Percentiles rank a stretch among this genome's conserved stretches.
Conservation (phyloP, 2,888 invertebrate genomes). For the Ptychoptera contaminata region DNA sequence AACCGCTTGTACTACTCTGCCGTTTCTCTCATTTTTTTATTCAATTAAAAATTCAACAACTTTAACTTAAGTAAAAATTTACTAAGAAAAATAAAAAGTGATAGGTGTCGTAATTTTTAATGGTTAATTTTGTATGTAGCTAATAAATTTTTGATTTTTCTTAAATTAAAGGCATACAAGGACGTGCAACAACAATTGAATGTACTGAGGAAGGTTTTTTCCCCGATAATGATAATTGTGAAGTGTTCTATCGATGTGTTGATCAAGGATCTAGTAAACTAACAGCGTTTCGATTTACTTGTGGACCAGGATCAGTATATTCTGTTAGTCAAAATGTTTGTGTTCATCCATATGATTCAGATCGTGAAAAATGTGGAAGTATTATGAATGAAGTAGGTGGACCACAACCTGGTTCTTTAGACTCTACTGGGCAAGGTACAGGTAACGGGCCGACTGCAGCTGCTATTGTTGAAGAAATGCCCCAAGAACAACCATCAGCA, state of each 20-base stretch:
- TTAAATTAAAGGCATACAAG: no score
- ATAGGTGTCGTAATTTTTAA: no score
- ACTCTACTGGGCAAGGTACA: not conserved
- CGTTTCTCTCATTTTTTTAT: no score
- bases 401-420: slow-evolving; percentile 1
- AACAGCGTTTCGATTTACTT: slow-evolving; percentile 49
- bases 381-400: slow-evolving; percentile 23
- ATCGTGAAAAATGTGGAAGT: slow-evolving; percentile 48
- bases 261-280: slow-evolving; percentile 38
- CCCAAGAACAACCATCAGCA: slow-evolving; percentile 7
- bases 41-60: no score
- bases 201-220: slow-evolving; percentile 56
- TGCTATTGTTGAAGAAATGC: slow-evolving; percentile 8
- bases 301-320: slow-evolving; percentile 60
- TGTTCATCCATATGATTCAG: slow-evolving; percentile 51
- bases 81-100: no score
- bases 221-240: slow-evolving; percentile 54
- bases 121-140: no score
- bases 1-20: no score
- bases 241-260: slow-evolving; percentile 59
- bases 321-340: slow-evolving; percentile 51
- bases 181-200: slow-evolving; percentile 10
- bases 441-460: not conserved
- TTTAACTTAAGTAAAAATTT: no score
- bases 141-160: no score